phyloP scores from a whole-genome alignment of 2,888 invertebrate species.

The Dyspetes luteomarginatus region DNA sequence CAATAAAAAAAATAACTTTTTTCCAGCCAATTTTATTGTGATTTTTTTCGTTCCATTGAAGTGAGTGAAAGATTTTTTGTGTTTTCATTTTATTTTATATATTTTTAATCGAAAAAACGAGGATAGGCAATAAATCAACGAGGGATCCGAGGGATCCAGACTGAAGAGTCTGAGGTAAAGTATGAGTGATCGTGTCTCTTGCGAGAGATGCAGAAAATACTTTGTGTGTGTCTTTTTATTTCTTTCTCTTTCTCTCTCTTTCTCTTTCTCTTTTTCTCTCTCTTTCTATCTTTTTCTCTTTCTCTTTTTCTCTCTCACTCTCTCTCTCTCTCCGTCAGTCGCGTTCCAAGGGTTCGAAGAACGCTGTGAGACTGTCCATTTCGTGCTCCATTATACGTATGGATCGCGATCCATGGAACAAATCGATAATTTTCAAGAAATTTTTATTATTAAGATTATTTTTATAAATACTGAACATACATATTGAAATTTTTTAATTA shows the following conservation, averaged over 20 bases:
- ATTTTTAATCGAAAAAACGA: background rate
- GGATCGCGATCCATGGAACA: background rate
- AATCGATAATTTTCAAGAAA: background rate
- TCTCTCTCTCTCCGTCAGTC: conserved; percentile 32
- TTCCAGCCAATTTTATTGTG: background rate
- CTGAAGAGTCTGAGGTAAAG: conserved; percentile 53
- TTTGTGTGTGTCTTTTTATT: background rate
- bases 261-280: background rate
- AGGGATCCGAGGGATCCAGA: conserved; percentile 48
- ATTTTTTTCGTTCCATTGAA: conserved; percentile 40
- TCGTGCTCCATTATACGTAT: conserved; percentile 41
- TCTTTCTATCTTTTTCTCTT: background rate
- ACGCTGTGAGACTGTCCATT: conserved; percentile 53
- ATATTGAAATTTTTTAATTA: too few relatives aligned
- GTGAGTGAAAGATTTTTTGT: conserved; percentile 42
- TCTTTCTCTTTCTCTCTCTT: background rate
- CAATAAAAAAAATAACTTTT: background rate
- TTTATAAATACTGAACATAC: too few relatives aligned
- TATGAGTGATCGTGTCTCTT: conserved; percentile 34
- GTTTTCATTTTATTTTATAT: conserved; percentile 26
- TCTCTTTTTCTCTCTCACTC: background rate
- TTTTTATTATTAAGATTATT: too few relatives aligned
- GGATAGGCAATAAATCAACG: conserved; percentile 23
- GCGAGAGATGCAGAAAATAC: conserved; percentile 10
- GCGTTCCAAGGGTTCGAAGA: conserved; percentile 54